phyloP scores from a whole-genome alignment of 2,888 invertebrate species.

The Alloplasta piceator region DNA sequence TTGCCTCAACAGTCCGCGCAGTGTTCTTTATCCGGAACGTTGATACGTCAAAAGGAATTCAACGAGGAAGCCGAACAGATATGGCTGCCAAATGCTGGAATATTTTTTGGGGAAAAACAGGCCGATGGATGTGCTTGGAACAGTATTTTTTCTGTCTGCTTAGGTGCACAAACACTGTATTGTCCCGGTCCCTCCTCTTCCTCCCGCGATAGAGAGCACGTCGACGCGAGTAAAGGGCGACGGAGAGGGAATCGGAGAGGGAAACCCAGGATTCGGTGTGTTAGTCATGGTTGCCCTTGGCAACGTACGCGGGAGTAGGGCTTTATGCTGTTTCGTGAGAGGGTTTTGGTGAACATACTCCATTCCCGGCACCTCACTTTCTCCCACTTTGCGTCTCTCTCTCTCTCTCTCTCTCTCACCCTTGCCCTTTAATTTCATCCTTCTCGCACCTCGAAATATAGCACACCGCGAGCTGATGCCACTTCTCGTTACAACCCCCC shows the following conservation, averaged over 20 bases:
- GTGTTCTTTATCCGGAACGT: too few species aligned
- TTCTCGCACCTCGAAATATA: constrained; percentile 25
- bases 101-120: neutral
- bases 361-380: constrained; percentile 28
- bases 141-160: neutral
- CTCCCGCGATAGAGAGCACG: constrained; percentile 1
- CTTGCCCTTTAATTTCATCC: constrained; percentile 18
- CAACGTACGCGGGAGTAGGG: constrained; percentile 76
- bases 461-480: constrained; percentile 28
- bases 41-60: too few species aligned
- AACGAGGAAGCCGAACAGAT: too few species aligned
- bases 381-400: constrained; percentile 6
- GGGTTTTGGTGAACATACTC: constrained; percentile 46
- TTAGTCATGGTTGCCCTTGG: constrained; percentile 79
- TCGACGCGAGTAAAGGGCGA: constrained; percentile 46
- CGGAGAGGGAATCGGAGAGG: constrained; percentile 51
- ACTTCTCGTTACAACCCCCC: constrained; percentile 48
- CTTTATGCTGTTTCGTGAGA: constrained; percentile 64
- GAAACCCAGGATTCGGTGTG: constrained; percentile 69
- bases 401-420: constrained; percentile 18
- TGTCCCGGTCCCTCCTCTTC: neutral
- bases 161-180: constrained; percentile 19
- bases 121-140: too few species aligned
- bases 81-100: too few species aligned
- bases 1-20: too few species aligned